Evolutionary conservation across 2,797 vertebrate genomes (phyloP), one percentile per base, ranked within the genome.

Genomic region (Falco novaeseelandiae): DNA sequence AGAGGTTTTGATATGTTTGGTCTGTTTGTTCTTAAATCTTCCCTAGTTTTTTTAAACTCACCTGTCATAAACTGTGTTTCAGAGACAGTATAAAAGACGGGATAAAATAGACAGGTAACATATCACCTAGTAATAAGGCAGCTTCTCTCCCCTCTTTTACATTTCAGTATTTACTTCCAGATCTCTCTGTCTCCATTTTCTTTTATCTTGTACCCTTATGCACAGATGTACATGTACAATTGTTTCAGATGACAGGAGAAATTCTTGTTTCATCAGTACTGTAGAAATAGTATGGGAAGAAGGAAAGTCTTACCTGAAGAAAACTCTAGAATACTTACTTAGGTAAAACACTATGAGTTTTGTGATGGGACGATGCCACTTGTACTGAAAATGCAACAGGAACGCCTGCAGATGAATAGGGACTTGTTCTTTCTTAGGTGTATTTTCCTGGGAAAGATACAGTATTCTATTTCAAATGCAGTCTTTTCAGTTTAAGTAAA

Each of bases 11-110:
- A 67, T 96, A 34, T 23, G 23, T 90, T 95, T 92, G 54, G 62
- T 90, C 74, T 93, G 30, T 95, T 94, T 96, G 57, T 91, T 96
- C 80, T 93, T 85, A 79, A 82, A 82, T 85, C 65, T 93, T 80
- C 61, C 54, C 38, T 57, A 67, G 25, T 29, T 52, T 85, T 76
- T 84, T 79, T 48, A 66, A 95, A 94, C 38, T 89, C 65, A 42
- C 16, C 23, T 76, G 38, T 80, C 86, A 73, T 87, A 74, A 72
- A n/a, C 20, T 86, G 18, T 93, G 58, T 94, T 94, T 93, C 63
- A 63, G 36, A 93, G 85, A 61, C 23, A 71, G 14, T 22, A 74
- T 20, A 83, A 96, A 95, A 71, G 69, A 93, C 66, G 25, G 26
- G 44, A 71, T 67, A 63, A 87, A 93, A 79, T 71, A 74, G 36